phyloP scores from a whole-genome alignment of 2,797 vertebrate species.

The Melanotaenia pygmaea region DNA sequence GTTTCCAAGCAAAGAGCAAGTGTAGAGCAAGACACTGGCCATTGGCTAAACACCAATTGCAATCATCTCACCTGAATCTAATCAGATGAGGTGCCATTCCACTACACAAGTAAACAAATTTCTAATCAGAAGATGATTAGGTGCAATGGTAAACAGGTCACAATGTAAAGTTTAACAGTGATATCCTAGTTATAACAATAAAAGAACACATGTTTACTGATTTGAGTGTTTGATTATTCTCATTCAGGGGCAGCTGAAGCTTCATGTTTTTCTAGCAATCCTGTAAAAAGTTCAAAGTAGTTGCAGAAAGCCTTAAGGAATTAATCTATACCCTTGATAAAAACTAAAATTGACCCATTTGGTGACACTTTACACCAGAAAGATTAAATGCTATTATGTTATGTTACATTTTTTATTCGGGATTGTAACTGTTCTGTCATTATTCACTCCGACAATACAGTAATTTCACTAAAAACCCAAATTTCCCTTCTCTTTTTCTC shows the following conservation, averaged over 20 bases:
- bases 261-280: background rate
- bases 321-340: background rate
- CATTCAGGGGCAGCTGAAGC: no score
- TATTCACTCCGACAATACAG: background rate
- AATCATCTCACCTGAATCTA: no score
- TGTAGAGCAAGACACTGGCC: no score
- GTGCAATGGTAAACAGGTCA: no score
- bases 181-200: no score
- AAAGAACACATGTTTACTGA: no score
- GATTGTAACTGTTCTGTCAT: background rate
- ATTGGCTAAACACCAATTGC: no score
- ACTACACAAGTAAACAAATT: no score
- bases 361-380: constrained; percentile 1
- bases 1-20: no score
- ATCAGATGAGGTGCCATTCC: no score
- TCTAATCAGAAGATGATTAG: no score
- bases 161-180: no score
- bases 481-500: constrained; percentile 29
- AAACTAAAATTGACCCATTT: background rate
- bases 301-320: background rate
- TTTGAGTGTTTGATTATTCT: background rate
- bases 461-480: constrained; percentile 16
- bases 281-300: background rate
- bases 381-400: background rate
- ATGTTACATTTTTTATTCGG: background rate